Conservation (phyloP, 1,140 invertebrate genomes). For the Drosophila willistoni region DNA sequence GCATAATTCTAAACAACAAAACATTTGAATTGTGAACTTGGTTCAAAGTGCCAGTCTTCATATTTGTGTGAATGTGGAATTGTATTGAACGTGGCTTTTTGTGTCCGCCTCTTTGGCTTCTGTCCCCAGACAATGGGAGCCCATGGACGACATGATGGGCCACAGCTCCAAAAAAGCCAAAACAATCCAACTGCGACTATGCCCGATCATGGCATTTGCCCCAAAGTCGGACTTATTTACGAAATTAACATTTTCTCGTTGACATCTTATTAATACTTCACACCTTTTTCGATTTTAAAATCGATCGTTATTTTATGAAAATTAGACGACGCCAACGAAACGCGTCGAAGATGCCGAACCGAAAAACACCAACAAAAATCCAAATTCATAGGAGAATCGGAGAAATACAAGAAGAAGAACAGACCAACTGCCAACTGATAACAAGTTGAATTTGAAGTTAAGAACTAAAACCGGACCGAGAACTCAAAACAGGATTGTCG, state of each 20-base stretch:
- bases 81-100: background rate
- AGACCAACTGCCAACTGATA: constrained; percentile 42
- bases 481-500: constrained; percentile 39
- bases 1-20: background rate
- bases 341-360: constrained; percentile 47
- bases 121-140: constrained; percentile 44
- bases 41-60: background rate
- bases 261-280: constrained; percentile 82
- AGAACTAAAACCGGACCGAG: constrained; percentile 50
- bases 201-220: constrained; percentile 17
- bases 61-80: background rate
- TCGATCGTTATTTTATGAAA: constrained; percentile 80
- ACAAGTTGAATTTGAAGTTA: constrained; percentile 29
- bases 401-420: constrained; percentile 10
- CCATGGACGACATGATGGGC: constrained; percentile 2
- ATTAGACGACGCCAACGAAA: constrained; percentile 59
- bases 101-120: constrained; percentile 34
- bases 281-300: constrained; percentile 72
- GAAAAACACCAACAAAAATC: constrained; percentile 34
- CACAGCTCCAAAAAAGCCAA: constrained; percentile 43
- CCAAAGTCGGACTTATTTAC: constrained; percentile 63
- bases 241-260: constrained; percentile 77
- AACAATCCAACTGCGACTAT: constrained; percentile 40
- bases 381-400: constrained; percentile 14
- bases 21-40: background rate